A percentile compares a stretch with the other conserved stretches of the same genome.
phyloP scores from a whole-genome alignment of 2,888 invertebrate species.

The Sipunculus nudus region DNA sequence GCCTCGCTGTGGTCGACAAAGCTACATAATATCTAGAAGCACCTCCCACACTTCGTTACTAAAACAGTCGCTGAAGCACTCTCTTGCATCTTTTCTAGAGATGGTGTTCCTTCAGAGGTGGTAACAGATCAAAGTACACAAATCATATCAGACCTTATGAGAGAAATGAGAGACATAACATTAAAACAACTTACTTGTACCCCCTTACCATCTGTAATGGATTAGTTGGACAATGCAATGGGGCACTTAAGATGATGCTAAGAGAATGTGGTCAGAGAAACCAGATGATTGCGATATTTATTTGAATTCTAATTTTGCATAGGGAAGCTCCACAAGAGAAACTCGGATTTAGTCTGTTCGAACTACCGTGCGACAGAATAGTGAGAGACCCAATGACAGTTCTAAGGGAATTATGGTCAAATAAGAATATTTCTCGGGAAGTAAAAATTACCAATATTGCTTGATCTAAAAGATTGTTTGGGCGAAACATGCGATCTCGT shows the following conservation, averaged over 20 bases:
- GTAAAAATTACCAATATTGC: too few relatives aligned
- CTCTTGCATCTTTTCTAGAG: conserved; percentile 25
- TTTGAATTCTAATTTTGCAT: conserved; percentile 37
- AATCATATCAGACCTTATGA: conserved; percentile 34
- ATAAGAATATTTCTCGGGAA: conserved; percentile 7
- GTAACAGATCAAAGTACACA: conserved; percentile 39
- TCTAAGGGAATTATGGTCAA: conserved; percentile 28
- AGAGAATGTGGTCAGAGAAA: conserved; percentile 15
- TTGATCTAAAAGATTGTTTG: too few relatives aligned
- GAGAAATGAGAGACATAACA: conserved; percentile 25
- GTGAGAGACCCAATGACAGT: conserved; percentile 39
- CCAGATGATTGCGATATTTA: conserved; percentile 40
- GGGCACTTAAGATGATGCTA: conserved; percentile 32
- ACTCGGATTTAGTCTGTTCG: conserved; percentile 33
- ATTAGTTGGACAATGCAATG: conserved; percentile 33
- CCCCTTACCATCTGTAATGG: conserved; percentile 35
- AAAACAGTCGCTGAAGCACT: conserved; percentile 38
- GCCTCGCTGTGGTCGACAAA: conserved; percentile 30
- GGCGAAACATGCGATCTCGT: too few relatives aligned
- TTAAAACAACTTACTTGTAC: conserved; percentile 26
- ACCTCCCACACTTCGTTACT: too few relatives aligned
- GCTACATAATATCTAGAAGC: too few relatives aligned
- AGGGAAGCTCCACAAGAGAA: conserved; percentile 35
- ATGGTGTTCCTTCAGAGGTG: conserved; percentile 35
- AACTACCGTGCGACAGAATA: conserved; percentile 35